Evolutionary conservation across 2,113 vertebrate species (phyloP).

Genomic region (Cariama cristata): DNA sequence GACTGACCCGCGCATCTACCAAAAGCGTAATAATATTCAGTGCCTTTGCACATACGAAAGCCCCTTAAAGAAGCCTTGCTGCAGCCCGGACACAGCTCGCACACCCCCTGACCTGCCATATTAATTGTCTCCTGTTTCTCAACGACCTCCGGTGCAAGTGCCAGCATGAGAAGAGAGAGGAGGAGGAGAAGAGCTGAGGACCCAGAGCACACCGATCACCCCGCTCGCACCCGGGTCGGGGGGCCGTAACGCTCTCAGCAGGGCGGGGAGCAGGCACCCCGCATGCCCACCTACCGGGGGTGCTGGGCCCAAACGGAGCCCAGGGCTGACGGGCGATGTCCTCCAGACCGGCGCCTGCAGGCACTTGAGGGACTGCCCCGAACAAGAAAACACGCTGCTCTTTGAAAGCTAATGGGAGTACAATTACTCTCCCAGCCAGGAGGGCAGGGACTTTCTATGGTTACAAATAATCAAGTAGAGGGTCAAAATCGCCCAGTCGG

Average conservation of each 20-base stretch:
- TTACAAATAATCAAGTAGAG: background rate
- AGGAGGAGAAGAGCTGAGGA: background rate
- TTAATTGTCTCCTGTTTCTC: background rate
- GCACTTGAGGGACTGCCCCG: fast-evolving
- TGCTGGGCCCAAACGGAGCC: background rate
- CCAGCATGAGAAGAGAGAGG: background rate
- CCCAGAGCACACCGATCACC: fast-evolving
- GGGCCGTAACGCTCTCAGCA: background rate
- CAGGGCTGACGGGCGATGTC: fast-evolving
- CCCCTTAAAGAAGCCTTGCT: background rate
- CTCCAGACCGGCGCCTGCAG: background rate
- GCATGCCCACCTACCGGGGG: background rate
- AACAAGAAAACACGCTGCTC: background rate
- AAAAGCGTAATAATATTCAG: fast-evolving
- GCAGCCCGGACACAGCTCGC: background rate
- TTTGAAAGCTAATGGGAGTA: background rate
- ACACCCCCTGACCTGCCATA: background rate
- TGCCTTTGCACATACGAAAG: background rate
- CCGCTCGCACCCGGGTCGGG: fast-evolving
- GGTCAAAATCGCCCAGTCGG: background rate
- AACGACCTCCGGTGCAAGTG: background rate
- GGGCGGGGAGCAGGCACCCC: background rate
- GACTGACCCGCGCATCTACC: fast-evolving
- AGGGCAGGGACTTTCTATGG: background rate
- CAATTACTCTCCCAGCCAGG: background rate